Percentiles rank a stretch among this genome's conserved stretches.
phyloP scores from a whole-genome alignment of 92 coral and sea anemone genomes.

The Paragorgia papillata region DNA sequence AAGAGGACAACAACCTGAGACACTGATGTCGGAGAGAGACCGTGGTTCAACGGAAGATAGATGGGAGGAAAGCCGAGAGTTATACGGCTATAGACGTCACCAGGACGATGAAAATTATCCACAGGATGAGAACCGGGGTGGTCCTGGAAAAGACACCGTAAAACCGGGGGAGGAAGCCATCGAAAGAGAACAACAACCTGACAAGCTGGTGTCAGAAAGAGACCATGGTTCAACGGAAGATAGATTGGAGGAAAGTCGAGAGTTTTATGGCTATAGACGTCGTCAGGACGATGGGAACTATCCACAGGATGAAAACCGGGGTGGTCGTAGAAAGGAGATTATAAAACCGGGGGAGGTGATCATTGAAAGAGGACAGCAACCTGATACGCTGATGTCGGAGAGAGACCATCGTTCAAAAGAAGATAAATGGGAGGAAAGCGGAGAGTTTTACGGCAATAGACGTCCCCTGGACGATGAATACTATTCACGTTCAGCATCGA shows the following conservation, averaged over 20 bases:
- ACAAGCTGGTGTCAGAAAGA: neutral
- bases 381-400: neutral
- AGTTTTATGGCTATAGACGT: slow-evolving; percentile 36
- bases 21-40: neutral
- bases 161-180: neutral
- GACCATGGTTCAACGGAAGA: neutral
- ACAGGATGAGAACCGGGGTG: neutral
- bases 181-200: neutral
- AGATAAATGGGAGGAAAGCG: slow-evolving; percentile 15
- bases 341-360: neutral
- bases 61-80: slow-evolving; percentile 36
- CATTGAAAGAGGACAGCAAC: neutral
- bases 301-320: neutral
- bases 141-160: neutral
- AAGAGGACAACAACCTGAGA: neutral
- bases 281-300: neutral
- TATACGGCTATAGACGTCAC: slow-evolving; percentile 17
- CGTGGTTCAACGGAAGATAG: neutral
- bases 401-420: neutral
- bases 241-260: slow-evolving; percentile 15
- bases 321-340: neutral
- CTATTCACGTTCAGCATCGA: neutral
- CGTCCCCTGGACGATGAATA: neutral
- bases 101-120: slow-evolving; percentile 11
- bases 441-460: slow-evolving; percentile 34